Conservation (phyloP, 2,797 vertebrate genomes). For the Psittacula derbiana region DNA sequence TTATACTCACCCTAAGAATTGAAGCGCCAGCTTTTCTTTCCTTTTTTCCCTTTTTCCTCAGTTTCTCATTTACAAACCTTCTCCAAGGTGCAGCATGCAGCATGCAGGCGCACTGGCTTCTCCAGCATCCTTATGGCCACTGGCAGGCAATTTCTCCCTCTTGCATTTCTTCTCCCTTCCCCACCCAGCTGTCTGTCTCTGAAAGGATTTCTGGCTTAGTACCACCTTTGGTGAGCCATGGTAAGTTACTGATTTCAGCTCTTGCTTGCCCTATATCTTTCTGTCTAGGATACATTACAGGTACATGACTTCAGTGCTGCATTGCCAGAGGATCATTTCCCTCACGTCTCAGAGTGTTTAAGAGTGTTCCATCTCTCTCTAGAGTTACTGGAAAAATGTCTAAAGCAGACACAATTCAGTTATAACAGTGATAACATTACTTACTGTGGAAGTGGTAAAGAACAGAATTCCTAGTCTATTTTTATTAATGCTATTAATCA, state of each 20-base stretch:
- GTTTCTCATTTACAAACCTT: background rate
- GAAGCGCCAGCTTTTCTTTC: background rate
- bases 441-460: background rate
- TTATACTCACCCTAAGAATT: background rate
- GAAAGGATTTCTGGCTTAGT: background rate
- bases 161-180: background rate
- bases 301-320: background rate
- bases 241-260: background rate
- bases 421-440: background rate
- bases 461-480: background rate
- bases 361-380: background rate
- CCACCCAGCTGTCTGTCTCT: background rate
- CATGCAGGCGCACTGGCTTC: background rate
- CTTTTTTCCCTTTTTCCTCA: background rate
- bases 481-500: background rate
- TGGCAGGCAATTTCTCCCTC: background rate
- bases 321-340: background rate
- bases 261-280: background rate
- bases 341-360: background rate
- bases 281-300: background rate
- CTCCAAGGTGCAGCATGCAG: background rate
- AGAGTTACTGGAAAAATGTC: background rate
- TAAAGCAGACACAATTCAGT: background rate
- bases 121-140: background rate
- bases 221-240: background rate